phyloP scores from a whole-genome alignment of 2,797 vertebrate genomes.

The Halcyon badia region DNA sequence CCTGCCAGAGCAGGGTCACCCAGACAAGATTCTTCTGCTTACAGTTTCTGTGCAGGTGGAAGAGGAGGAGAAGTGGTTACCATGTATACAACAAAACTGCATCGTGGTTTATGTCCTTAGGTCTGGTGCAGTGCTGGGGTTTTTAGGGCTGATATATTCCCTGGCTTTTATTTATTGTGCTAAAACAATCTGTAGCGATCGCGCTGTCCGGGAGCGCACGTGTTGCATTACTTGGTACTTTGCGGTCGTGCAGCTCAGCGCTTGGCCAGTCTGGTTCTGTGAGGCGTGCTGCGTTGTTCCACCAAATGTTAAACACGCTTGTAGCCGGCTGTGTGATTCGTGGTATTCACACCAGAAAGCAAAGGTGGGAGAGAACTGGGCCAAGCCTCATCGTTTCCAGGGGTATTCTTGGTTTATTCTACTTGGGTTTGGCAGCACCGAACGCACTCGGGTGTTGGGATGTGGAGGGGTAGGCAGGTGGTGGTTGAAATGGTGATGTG shows the following conservation, averaged over 20 bases:
- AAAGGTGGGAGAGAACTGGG: neutral
- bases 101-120: accelerated
- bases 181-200: neutral
- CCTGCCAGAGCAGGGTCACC: too few species aligned
- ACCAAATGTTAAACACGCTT: accelerated
- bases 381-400: accelerated
- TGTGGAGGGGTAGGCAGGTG: neutral
- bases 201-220: accelerated
- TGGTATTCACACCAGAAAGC: neutral
- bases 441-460: neutral
- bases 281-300: accelerated
- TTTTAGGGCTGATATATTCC: neutral
- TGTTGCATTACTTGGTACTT: accelerated
- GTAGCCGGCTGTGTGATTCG: accelerated
- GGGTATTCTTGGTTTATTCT: neutral
- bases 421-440: neutral
- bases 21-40: neutral
- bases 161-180: neutral
- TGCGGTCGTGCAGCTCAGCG: neutral
- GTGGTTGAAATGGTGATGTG: neutral
- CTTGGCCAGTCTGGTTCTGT: neutral
- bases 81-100: accelerated
- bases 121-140: neutral
- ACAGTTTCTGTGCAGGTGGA: neutral
- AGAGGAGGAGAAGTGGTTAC: neutral